Conservation (phyloP, 2,113 vertebrate genomes). For the Gobius niger region DNA sequence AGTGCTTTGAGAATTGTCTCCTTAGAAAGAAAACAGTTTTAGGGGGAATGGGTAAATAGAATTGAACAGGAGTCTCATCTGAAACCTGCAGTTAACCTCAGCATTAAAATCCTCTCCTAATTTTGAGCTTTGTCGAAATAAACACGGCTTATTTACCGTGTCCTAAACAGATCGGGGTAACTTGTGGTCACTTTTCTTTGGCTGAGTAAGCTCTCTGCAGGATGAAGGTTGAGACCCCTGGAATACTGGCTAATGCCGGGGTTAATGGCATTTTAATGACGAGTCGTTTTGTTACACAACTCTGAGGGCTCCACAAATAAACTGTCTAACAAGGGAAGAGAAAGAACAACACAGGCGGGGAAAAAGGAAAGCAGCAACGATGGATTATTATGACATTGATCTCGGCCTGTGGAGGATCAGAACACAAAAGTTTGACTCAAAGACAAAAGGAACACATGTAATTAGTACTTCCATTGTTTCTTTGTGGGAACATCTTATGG, state of each 20-base stretch:
- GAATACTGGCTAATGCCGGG: conserved; percentile 1
- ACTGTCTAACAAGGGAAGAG: background rate
- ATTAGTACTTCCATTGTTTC: background rate
- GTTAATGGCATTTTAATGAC: conserved; percentile 14
- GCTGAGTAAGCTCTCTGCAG: background rate
- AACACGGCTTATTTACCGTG: background rate
- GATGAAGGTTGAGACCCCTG: background rate
- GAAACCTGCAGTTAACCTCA: no score
- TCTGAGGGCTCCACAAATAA: conserved; percentile 11
- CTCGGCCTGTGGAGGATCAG: conserved; percentile 1
- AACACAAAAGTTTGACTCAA: background rate
- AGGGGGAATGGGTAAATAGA: no score
- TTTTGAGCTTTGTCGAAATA: background rate
- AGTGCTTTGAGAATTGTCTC: no score
- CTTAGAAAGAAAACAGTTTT: no score
- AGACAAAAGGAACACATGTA: background rate
- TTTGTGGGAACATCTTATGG: background rate
- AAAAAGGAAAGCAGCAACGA: background rate
- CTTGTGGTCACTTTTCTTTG: background rate
- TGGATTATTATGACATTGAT: conserved; percentile 3
- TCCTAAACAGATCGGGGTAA: background rate
- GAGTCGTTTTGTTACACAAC: conserved; percentile 8
- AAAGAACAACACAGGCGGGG: background rate
- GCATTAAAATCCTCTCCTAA: no score
- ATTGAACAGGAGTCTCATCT: no score